Percentiles rank a stretch among this genome's conserved stretches.
Evolutionary conservation across 2,888 invertebrate species (phyloP).

Genomic region (Drosophila subsilvestris): DNA sequence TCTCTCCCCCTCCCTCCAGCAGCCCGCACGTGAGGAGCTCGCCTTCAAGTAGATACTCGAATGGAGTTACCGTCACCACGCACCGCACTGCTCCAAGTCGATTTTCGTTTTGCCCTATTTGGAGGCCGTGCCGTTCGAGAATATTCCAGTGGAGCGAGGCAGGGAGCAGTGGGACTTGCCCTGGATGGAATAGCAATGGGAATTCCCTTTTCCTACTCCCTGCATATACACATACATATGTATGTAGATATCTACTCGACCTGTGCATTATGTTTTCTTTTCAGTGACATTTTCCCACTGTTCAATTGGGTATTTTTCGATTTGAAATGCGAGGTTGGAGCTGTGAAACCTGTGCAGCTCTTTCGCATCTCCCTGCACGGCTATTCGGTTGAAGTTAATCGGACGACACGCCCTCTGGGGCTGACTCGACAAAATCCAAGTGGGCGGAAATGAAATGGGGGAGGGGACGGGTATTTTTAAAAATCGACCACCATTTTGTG

Average conservation of each 20-base stretch:
- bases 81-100: slow-evolving; percentile 28
- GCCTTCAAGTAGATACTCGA: slow-evolving; percentile 10
- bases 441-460: slow-evolving; percentile 26
- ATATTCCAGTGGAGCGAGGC: slow-evolving; percentile 11
- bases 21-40: slow-evolving; percentile 33
- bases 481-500: slow-evolving; percentile 72
- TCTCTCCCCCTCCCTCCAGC: background rate
- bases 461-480: slow-evolving; percentile 44
- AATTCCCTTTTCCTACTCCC: too few species aligned
- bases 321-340: too few species aligned
- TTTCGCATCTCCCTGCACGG: background rate
- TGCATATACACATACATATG: too few species aligned
- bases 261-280: too few species aligned
- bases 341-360: background rate
- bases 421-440: slow-evolving; percentile 61
- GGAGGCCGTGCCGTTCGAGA: slow-evolving; percentile 47
- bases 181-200: background rate
- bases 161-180: slow-evolving; percentile 15
- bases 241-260: too few species aligned
- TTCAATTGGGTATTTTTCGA: slow-evolving; percentile 28
- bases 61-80: slow-evolving; percentile 25
- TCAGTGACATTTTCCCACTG: slow-evolving; percentile 40
- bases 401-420: slow-evolving; percentile 22
- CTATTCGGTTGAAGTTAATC: slow-evolving; percentile 9
- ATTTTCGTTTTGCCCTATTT: slow-evolving; percentile 53